A percentile compares a stretch with the other conserved stretches of the same genome.
Evolutionary conservation across 1,140 invertebrate genomes (phyloP).

Genomic region (Drosophila novamexicana): DNA sequence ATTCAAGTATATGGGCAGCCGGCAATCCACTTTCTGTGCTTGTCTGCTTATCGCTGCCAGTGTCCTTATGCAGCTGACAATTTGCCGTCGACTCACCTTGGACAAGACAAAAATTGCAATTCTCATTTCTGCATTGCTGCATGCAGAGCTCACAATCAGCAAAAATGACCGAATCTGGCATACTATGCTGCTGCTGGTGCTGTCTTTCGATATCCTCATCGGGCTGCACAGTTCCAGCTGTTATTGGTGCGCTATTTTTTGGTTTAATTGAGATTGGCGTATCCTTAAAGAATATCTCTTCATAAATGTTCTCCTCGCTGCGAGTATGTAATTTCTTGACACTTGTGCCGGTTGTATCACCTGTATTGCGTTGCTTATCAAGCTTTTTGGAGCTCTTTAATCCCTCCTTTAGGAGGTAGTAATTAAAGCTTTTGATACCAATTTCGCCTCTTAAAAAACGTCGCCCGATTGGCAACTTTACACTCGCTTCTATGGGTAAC

Average conservation of each 20-base stretch:
- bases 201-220: conserved; percentile 49
- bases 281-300: conserved; percentile 83
- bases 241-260: not conserved
- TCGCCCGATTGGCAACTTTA: conserved; percentile 78
- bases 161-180: conserved; percentile 34
- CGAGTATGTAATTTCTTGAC: conserved; percentile 60
- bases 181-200: conserved; percentile 22
- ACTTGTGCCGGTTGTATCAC: conserved; percentile 1
- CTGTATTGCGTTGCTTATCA: conserved; percentile 60
- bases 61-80: conserved; percentile 10
- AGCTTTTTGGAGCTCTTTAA: conserved; percentile 78
- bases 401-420: conserved; percentile 83
- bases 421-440: conserved; percentile 84
- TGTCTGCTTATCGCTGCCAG: conserved; percentile 1
- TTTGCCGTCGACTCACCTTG: conserved; percentile 11
- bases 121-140: conserved; percentile 77
- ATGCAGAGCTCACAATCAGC: conserved; percentile 79
- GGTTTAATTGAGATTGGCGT: conserved; percentile 22
- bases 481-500: conserved; percentile 10
- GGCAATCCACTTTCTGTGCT: conserved; percentile 33
- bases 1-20: conserved; percentile 77
- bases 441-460: conserved; percentile 81
- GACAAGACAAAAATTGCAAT: conserved; percentile 74
- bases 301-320: conserved; percentile 84
- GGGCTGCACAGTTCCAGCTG: conserved; percentile 14